These are phyloP conservation scores for Galbula dea DNA, from an alignment of 2,113 vertebrate species.

Conservation along the genomic window DNA sequence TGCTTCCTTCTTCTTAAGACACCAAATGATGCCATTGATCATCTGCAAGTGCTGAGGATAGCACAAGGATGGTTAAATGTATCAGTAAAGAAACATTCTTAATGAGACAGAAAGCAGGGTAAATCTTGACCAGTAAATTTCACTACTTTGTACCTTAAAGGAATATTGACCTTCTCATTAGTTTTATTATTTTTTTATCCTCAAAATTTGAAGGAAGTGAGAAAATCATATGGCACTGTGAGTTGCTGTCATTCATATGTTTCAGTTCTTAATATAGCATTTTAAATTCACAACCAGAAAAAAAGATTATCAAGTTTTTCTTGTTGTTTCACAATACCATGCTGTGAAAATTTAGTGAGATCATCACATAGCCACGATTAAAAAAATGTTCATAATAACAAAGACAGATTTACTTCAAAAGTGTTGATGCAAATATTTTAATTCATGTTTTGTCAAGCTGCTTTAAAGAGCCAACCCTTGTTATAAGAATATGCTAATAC, in stretches of 20 bases:
- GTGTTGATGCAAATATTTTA: slow-evolving; percentile 66
- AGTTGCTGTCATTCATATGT: background rate
- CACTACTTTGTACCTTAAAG: slow-evolving; percentile 32
- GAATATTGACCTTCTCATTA: slow-evolving; percentile 4
- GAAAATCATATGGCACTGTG: background rate
- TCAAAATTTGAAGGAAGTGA: background rate
- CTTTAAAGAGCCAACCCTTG: slow-evolving; percentile 64
- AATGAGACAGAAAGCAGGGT: slow-evolving; percentile 55
- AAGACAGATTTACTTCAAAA: slow-evolving; percentile 47
- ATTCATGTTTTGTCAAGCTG: slow-evolving; percentile 75
- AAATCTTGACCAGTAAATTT: slow-evolving; percentile 36
- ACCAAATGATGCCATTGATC: slow-evolving; percentile 62
- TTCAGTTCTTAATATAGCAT: background rate
- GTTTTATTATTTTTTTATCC: slow-evolving; percentile 18
- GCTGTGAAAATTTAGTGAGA: background rate
- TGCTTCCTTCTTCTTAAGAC: slow-evolving; percentile 61
- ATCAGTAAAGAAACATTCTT: slow-evolving; percentile 58
- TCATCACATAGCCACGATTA: background rate
- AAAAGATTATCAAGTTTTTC: background rate
- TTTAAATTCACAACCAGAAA: background rate
- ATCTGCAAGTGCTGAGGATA: slow-evolving; percentile 47
- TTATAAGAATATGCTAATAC: slow-evolving; percentile 80
- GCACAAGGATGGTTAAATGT: slow-evolving; percentile 47
- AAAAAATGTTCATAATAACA: background rate
- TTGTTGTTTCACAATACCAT: background rate